Base-by-base conservation (phyloP, 2,797 vertebrate species). In the Brachymystax lenok region DNA sequence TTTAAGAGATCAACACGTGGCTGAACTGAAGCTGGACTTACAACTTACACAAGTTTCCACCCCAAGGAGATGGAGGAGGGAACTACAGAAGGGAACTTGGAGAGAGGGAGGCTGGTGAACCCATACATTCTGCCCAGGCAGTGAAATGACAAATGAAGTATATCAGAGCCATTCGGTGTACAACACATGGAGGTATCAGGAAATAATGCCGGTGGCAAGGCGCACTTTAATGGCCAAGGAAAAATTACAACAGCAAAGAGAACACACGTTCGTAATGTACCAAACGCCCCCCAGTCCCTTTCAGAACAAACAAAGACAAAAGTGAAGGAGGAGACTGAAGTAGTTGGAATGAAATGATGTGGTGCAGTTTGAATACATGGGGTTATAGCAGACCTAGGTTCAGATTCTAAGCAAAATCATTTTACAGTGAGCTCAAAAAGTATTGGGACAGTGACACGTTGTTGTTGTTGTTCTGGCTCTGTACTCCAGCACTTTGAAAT, bases 141-240 rank as follows among this genome's bases (percentile, higher is more conserved):
- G 67, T 27, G 46, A 19, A 16, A 71, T 54, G 24, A 71, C 21
- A 71, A 17, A 71, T 71, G 24, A 71, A 52, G 69, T 28, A 21
- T 19, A 7, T 27, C 13, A 17, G 1, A 30, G 12, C 13, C 21
- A 71, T 19, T 2, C 35, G 10, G 7, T 12, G 12, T 40, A 2
- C 33, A 33, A 7, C 28, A 14, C 5, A 5, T 40, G 33, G 16
- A 54, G 14, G 14, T 54, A 2, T 24, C 21, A 24, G 69, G 69
- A 71, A 27, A 17, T 14, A 54, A 14, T 8, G 21, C 46, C 24
- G 5, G n/a, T 16, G 19, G 50, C 21, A 52, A 51, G 21, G 50
- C 1, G 1, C 69, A 71, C 24, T 52, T 52, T 71, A 7, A 30
- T 19, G 27, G 21, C 3, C 24, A 4, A 71, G 21, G 24, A 14